Percentiles rank a stretch among this genome's conserved stretches.
Conservation (phyloP, 2,113 vertebrate species). For the Dicerorhinus sumatrensis region DNA sequence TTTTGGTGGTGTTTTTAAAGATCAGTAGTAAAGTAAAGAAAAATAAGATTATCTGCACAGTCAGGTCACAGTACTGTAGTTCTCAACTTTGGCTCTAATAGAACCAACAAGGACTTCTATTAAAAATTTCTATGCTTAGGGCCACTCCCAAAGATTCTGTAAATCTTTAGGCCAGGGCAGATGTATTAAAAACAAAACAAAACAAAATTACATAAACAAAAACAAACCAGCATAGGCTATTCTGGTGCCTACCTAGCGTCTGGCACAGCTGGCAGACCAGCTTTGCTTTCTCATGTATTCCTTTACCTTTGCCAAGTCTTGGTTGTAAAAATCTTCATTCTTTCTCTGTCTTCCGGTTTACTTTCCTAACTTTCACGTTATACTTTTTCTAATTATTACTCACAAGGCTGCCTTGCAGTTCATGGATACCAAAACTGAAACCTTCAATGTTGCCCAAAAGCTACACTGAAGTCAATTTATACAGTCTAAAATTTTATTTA, state of each 20-base stretch:
- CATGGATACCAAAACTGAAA: background rate
- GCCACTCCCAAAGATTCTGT: background rate
- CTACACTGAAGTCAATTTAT: background rate
- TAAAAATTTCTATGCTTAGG: background rate
- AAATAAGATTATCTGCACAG: background rate
- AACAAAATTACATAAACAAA: background rate
- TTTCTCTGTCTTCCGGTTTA: background rate
- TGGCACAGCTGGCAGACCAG: background rate
- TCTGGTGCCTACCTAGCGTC: background rate
- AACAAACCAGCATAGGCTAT: background rate
- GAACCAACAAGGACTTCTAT: background rate
- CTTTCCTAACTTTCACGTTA: background rate
- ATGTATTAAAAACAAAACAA: background rate
- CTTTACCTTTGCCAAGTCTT: background rate
- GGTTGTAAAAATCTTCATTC: background rate
- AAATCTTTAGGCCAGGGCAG: background rate
- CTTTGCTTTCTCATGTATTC: background rate
- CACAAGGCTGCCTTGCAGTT: background rate
- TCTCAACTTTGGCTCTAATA: background rate
- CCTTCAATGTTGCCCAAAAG: background rate
- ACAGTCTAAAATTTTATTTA: background rate
- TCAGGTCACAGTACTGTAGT: background rate
- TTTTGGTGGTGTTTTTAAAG: slow-evolving; percentile 10
- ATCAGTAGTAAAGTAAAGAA: slow-evolving; percentile 7
- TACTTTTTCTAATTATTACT: background rate